These are phyloP conservation scores for Scaptomyza pallida DNA, from an alignment of 1,140 invertebrate species.

Conservation along the genomic window DNA sequence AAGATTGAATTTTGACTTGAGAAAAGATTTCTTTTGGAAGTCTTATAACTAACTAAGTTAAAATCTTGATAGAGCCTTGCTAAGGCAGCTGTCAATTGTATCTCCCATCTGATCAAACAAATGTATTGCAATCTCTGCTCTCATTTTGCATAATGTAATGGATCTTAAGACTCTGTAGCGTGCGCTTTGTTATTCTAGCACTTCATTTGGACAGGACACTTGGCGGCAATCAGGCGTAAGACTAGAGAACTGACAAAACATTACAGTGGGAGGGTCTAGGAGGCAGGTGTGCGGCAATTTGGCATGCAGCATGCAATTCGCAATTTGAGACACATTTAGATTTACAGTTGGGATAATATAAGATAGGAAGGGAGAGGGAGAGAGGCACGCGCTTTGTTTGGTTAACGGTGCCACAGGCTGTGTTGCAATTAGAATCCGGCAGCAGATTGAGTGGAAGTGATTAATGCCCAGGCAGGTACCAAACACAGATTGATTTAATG, in stretches of 20 bases:
- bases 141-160: slow-evolving; percentile 39
- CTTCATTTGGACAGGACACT: slow-evolving; percentile 50
- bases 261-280: not conserved
- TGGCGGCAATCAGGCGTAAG: slow-evolving; percentile 49
- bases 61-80: not conserved
- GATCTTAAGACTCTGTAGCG: slow-evolving; percentile 1
- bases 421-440: slow-evolving; percentile 52
- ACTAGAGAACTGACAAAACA: not conserved
- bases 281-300: slow-evolving; percentile 48
- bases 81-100: slow-evolving; percentile 14
- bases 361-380: not conserved
- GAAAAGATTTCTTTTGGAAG: too few species aligned
- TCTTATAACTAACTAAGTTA: not conserved
- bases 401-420: slow-evolving; percentile 44
- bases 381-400: slow-evolving; percentile 42
- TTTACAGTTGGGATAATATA: slow-evolving; percentile 58
- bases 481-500: not conserved
- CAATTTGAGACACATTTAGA: slow-evolving; percentile 64
- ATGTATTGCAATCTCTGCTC: slow-evolving; percentile 2
- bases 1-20: not conserved
- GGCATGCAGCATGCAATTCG: slow-evolving; percentile 52
- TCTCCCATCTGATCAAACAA: slow-evolving; percentile 13
- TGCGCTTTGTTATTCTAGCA: slow-evolving; percentile 33
- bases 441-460: slow-evolving; percentile 60
- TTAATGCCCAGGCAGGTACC: slow-evolving; percentile 56